Conservation (phyloP, 2,113 vertebrate genomes). For the Chiloscyllium plagiosum region DNA sequence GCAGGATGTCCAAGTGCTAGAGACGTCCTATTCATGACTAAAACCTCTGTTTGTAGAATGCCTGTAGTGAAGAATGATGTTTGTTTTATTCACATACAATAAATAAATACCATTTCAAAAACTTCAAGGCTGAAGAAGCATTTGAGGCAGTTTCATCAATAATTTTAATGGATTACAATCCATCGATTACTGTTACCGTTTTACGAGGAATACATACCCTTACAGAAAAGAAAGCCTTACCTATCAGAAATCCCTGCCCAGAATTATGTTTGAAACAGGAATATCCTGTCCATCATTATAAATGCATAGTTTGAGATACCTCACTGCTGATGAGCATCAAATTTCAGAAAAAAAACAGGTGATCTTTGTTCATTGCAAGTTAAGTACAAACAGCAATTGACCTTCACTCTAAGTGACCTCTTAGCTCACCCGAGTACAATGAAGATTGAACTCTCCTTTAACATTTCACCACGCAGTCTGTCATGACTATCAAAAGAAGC, state of each 20-base stretch:
- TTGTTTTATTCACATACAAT: background rate
- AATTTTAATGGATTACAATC: background rate
- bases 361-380: background rate
- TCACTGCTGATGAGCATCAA: background rate
- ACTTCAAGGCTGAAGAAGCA: background rate
- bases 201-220: background rate
- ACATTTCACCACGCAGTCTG: slow-evolving; percentile 5
- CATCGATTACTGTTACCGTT: background rate
- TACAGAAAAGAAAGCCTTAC: background rate
- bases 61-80: background rate
- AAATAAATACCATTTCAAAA: background rate
- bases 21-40: background rate
- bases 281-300: background rate
- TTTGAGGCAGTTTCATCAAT: background rate
- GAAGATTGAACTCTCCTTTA: slow-evolving; percentile 31
- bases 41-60: background rate
- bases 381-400: slow-evolving; percentile 13
- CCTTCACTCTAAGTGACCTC: background rate
- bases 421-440: background rate
- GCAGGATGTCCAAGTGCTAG: background rate
- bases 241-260: background rate
- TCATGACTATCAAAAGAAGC: slow-evolving; percentile 24
- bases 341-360: slow-evolving; percentile 17
- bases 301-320: background rate
- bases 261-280: background rate